phyloP scores from a whole-genome alignment of 2,113 vertebrate species.

The Gallinago media region DNA sequence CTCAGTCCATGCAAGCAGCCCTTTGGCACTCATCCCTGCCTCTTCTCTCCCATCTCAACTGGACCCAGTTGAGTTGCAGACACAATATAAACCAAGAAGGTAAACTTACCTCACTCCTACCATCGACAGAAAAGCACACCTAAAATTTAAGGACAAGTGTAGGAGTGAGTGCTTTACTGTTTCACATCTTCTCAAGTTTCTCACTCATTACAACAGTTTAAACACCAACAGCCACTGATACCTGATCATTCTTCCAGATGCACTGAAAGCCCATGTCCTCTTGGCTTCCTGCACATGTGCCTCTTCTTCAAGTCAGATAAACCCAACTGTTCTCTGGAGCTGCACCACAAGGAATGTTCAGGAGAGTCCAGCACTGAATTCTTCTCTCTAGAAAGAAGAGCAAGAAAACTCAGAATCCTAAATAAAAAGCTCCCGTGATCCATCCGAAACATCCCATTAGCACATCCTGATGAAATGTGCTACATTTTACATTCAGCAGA shows the following conservation, averaged over 20 bases:
- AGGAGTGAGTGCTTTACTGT: not conserved
- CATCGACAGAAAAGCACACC: not conserved
- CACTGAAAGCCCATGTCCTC: slow-evolving; percentile 65
- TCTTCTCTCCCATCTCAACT: not conserved
- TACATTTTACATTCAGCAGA: not conserved
- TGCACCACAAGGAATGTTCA: not conserved
- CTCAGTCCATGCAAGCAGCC: not conserved
- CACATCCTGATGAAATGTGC: not conserved
- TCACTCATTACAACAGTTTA: not conserved
- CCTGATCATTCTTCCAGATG: slow-evolving; percentile 55
- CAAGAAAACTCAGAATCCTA: not conserved
- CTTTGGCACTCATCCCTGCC: not conserved
- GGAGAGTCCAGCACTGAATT: not conserved
- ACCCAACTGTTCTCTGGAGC: not conserved
- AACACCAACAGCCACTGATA: not conserved
- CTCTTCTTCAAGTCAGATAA: slow-evolving; percentile 43
- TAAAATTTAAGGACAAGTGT: not conserved
- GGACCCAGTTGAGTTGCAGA: fast-evolving
- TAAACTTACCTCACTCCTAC: not conserved
- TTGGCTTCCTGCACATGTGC: slow-evolving; percentile 17
- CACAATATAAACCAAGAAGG: fast-evolving
- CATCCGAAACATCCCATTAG: not conserved
- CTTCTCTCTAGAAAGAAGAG: slow-evolving; percentile 51
- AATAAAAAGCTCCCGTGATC: not conserved
- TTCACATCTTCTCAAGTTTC: not conserved